Evolutionary conservation across 2,113 vertebrate species (phyloP).

Genomic region (Craseonycteris thonglongyai): DNA sequence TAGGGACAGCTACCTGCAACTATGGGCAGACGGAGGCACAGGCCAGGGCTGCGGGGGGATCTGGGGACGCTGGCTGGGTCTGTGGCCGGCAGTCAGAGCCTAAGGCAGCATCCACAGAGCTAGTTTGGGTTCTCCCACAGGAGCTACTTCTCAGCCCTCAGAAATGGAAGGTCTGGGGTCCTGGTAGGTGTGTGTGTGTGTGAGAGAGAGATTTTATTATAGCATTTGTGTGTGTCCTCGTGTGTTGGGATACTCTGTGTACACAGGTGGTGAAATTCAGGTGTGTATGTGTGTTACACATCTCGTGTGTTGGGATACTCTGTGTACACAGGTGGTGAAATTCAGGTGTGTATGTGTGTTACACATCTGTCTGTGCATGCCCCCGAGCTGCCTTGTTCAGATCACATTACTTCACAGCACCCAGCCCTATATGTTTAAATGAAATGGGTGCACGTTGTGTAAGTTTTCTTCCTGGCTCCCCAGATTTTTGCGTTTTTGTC

Average conservation of each 20-base stretch:
- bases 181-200: background rate
- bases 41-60: background rate
- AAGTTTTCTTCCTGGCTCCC: background rate
- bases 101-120: background rate
- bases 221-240: background rate
- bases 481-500: background rate
- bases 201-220: background rate
- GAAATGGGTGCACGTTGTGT: background rate
- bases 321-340: background rate
- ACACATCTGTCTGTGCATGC: background rate
- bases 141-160: background rate
- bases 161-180: conserved; percentile 4
- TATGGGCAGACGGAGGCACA: accelerated
- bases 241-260: background rate
- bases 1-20: accelerated
- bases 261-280: background rate
- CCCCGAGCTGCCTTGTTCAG: background rate
- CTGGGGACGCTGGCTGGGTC: background rate
- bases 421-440: background rate
- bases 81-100: background rate
- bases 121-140: background rate
- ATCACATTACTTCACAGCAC: background rate
- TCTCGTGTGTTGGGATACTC: background rate
- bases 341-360: background rate
- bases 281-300: background rate